Conservation (phyloP, 2,113 vertebrate genomes). For the Sinocyclocheilus rhinocerous region DNA sequence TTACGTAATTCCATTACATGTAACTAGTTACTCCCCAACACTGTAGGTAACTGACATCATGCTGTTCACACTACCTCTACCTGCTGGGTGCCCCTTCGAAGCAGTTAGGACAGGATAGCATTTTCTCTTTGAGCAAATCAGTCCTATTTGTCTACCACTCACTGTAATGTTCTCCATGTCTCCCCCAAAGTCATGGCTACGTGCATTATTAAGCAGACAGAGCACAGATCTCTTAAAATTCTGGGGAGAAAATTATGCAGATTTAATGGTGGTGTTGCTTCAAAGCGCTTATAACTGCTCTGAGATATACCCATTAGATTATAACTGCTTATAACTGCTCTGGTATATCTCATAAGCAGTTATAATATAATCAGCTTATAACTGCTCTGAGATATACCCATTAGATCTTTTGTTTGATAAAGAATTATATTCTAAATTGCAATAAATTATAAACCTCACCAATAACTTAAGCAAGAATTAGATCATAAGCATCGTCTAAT, state of each 20-base stretch:
- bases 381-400: not conserved
- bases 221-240: conserved; percentile 20
- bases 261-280: conserved; percentile 10
- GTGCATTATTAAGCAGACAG: conserved; percentile 26
- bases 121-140: conserved; percentile 24
- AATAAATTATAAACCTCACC: not conserved
- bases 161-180: not conserved
- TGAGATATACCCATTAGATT: conserved; percentile 13
- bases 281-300: not conserved
- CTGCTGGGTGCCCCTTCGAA: too few species aligned
- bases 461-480: conserved; percentile 4
- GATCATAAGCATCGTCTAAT: not conserved
- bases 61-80: not conserved
- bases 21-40: too few species aligned
- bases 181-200: not conserved
- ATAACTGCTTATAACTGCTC: too few species aligned
- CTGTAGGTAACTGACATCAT: not conserved
- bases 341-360: too few species aligned
- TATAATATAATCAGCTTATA: too few species aligned
- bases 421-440: not conserved
- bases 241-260: conserved; percentile 13
- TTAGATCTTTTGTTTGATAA: conserved; percentile 14
- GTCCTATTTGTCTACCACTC: not conserved
- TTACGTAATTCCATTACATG: too few species aligned
- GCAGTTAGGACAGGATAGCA: not conserved